These are phyloP conservation scores for Lasioglossum malachurum DNA, from an alignment of 2,888 invertebrate genomes.

Conservation along the genomic window DNA sequence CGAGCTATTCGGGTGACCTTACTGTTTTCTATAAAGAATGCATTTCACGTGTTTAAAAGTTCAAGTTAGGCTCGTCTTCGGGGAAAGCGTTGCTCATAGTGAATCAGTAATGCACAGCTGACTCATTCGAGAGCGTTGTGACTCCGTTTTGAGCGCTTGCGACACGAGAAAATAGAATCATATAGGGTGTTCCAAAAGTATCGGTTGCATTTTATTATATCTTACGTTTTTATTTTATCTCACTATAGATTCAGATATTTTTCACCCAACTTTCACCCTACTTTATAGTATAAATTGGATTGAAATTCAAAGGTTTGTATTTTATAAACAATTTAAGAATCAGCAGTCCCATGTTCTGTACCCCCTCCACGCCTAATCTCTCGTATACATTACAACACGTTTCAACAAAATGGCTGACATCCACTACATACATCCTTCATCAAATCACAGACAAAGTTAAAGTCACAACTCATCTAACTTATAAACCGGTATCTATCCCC, in stretches of 20 bases:
- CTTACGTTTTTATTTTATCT: not conserved
- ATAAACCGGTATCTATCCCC: too few relatives aligned
- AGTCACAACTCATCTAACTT: too few relatives aligned
- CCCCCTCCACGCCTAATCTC: too few relatives aligned
- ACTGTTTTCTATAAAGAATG: too few relatives aligned
- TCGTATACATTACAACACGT: too few relatives aligned
- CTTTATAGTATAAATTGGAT: too few relatives aligned
- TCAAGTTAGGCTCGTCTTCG: not conserved
- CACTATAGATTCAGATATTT: not conserved
- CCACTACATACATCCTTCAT: not conserved
- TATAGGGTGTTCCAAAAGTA: not conserved
- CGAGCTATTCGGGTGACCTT: not conserved
- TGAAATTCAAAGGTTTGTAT: too few relatives aligned
- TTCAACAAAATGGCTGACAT: too few relatives aligned
- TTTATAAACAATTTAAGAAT: too few relatives aligned
- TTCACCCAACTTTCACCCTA: not conserved
- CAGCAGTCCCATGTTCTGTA: too few relatives aligned
- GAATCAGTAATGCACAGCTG: constrained; percentile 50
- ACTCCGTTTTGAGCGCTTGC: constrained; percentile 21
- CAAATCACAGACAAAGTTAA: not conserved
- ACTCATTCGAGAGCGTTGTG: constrained; percentile 27
- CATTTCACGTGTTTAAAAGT: not conserved
- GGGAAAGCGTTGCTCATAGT: constrained; percentile 29
- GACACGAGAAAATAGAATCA: constrained; percentile 24
- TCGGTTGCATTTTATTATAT: not conserved